Base-by-base conservation (phyloP, 2,888 invertebrate genomes). In the Sarcophaga caerulescens region DNA sequence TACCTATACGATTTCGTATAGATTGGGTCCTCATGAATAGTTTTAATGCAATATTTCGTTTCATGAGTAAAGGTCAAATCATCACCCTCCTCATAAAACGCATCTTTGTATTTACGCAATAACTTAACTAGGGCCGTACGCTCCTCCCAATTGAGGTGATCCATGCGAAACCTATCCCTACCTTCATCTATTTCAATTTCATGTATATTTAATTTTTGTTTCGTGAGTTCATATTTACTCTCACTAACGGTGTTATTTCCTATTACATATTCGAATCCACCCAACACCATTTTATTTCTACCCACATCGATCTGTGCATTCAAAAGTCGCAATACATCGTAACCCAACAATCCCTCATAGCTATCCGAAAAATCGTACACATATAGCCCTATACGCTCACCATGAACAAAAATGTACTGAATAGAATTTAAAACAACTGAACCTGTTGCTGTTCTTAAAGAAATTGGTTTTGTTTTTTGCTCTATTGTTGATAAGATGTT, bases 281-380 rank as follows among this genome's bases (percentile, higher is more conserved):
- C 11, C 52, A 52, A 52, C 2, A 52, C 52, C 23, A 23, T 23
- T 4, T 23, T 23, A 23, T 23, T 23, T 23, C 23, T 3, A 23
- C 3, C 23, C 3, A 23, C 23, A 23, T 23, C 23, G 23, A 23
- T 23, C 23, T 23, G 23, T 23, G 2, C 23, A 23, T 23, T 23
- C 23, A 23, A 23, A 23, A 23, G 23, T 3, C 23, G 2, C 23
- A 23, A 23, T 23, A 3, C 23, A 23, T 23, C 23, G 23, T 23
- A 23, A 23, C 23, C 23, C 23, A 2, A 23, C 23, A 84, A 59
- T 68, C 75, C 80, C 8, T 84, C 75, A 23, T 70, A 74, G 59
- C 75, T 84, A 70, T 80, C 52, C 12, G 80, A 74, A 74, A 80
- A 76, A 23, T 74, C 52, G 52, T 62, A 82, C 19, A 76, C 71